Evolutionary conservation across 1,140 invertebrate genomes (phyloP).

Genomic region (Theocolax elegans): DNA sequence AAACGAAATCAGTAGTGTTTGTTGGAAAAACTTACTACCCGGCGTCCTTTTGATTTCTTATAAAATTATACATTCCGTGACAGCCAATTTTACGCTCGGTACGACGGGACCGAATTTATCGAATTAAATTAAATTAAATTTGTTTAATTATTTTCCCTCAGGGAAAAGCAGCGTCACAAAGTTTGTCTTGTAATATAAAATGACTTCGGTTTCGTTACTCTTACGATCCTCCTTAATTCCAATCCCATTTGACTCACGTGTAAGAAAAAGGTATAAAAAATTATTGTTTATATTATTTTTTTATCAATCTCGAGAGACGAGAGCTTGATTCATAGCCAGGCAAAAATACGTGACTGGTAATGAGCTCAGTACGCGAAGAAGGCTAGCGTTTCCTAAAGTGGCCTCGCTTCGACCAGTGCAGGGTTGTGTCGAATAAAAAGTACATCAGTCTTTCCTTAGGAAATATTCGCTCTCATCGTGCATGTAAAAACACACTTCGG

Average conservation of each 20-base stretch:
- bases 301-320: background rate
- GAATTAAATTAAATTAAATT: too few relatives aligned
- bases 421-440: conserved; percentile 31
- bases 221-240: background rate
- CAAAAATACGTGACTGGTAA: conserved; percentile 33
- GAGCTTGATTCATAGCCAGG: conserved; percentile 31
- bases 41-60: too few relatives aligned
- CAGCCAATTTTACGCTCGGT: too few relatives aligned
- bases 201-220: background rate
- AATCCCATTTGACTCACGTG: conserved; percentile 7
- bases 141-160: too few relatives aligned
- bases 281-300: too few relatives aligned
- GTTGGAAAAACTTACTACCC: too few relatives aligned
- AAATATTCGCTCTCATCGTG: conserved; percentile 15
- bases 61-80: too few relatives aligned
- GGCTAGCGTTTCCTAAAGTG: conserved; percentile 13
- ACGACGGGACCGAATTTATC: too few relatives aligned
- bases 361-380: conserved; percentile 18
- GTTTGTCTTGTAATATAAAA: conserved; percentile 32
- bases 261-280: conserved; percentile 32
- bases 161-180: too few relatives aligned
- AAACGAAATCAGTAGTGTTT: too few relatives aligned
- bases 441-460: conserved; percentile 38
- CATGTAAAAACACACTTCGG: background rate
- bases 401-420: conserved; percentile 4